phyloP scores from a whole-genome alignment of 2,113 vertebrate genomes.

The Rhinichthys klamathensis region DNA sequence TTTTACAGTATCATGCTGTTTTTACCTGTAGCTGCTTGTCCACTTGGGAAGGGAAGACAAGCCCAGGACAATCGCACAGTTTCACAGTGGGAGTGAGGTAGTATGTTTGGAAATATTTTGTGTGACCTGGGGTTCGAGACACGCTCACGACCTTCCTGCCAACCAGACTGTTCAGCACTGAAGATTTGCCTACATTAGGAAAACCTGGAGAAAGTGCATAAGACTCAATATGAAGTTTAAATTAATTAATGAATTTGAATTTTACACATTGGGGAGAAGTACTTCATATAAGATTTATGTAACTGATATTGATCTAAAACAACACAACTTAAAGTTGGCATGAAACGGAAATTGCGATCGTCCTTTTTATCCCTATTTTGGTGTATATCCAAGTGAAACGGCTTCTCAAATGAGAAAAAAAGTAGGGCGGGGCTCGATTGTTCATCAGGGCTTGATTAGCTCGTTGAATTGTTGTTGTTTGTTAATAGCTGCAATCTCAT shows the following conservation, averaged over 20 bases:
- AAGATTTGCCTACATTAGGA: conserved; percentile 92
- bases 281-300: not conserved
- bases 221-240: not conserved
- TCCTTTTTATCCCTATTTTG: not conserved
- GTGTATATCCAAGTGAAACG: not conserved
- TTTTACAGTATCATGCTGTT: not conserved
- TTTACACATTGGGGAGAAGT: not conserved
- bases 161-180: conserved; percentile 88
- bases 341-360: not conserved
- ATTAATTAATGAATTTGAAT: not conserved
- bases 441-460: not conserved
- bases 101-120: conserved; percentile 96
- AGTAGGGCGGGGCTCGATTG: not conserved
- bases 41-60: conserved; percentile 87
- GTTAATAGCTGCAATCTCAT: not conserved
- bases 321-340: not conserved
- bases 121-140: conserved; percentile 92
- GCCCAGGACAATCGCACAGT: conserved; percentile 90
- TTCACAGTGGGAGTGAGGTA: conserved; percentile 89
- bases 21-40: conserved; percentile 84
- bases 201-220: conserved; percentile 73
- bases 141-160: conserved; percentile 91
- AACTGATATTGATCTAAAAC: not conserved
- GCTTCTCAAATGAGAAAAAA: not conserved
- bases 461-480: not conserved